Evolutionary conservation across 2,797 vertebrate species (phyloP), one percentile per base, ranked within the genome.

Genomic region (Graptemys geographica): DNA sequence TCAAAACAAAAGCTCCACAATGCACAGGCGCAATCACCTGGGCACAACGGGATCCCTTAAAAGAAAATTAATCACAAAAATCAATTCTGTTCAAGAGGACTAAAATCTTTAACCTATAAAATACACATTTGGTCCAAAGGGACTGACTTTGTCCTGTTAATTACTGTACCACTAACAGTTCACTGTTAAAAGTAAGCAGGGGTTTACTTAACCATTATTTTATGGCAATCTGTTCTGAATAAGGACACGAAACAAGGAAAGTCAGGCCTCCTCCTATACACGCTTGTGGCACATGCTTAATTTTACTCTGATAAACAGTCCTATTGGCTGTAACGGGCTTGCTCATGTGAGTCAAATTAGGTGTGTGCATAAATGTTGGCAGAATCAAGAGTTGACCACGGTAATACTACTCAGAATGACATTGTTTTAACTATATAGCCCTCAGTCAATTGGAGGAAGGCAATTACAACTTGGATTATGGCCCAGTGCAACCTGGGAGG

Each of bases 311-410:
- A 5, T 83, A 89, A 74, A 94, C 59, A 79, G 86, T 3, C 76
- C 6, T 0, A 15, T 85, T 52, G 86, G 57, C 90, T 74, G 13
- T 16, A 49, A 28, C 8, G 9, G 33, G 85, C 49, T 56, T 49
- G 47, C 93, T 44, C 19, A 49, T 15, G 80, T 16, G 81, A 83
- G 62, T 62, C 83, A 92, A 96, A 96, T 93, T 5, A 86, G 41
- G 89, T 88, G 92, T 81, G 37, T 92, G 86, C 87, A 94, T 8
- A 92, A 94, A 95, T 79, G 53, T 49, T 89, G 84, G 4, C 76
- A 83, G 78, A 94, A 94, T 86, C 88, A 93, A 81, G 3, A 94
- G 84, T 69, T 69, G 18, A 18, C 74, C 0, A 5, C 80, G 59
- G 8, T 31, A 59, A 9, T 55, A 9, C 55, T 55, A 55, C 88